Evolutionary conservation across 2,113 vertebrate genomes (phyloP), one percentile per base, ranked within the genome.

Genomic region (Calidris pygmaea): DNA sequence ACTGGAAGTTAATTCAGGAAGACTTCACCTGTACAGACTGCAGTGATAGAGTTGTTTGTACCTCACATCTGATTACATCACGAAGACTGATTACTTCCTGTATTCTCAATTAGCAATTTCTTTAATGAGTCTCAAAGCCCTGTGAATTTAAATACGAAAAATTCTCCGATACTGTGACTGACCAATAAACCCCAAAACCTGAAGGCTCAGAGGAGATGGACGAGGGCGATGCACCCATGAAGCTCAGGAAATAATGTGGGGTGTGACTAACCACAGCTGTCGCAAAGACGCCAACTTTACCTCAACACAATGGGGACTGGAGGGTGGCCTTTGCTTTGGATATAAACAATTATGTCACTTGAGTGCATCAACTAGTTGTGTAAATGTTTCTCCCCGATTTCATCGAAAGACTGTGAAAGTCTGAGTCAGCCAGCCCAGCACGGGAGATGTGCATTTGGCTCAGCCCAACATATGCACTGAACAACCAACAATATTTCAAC

Each of bases 321-420:
- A 84, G 12, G 12, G 45, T 16, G 18, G 60, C 56, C 66, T 78
- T 62, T 77, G 39, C 9, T 92, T 74, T 79, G 62, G 37, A 59
- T 17, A 59, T 17, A 35, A 71, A 82, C 21, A 63, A 30, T 65
- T 75, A 24, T 5, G 24, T 15, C 62, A 59, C 19, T 9, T 20
- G 34, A 76, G 34, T n/a, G 20, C 58, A 68, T 41, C 67, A 72
- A 2, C n/a, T 29, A 20, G 20, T 17, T 27, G 7, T 35, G 7
- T 26, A 20, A 83, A 41, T 14, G 29, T 22, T 63, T 59, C 62
- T 45, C 30, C 34, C 6, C 0, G 0, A 1, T 24, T 68, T 47
- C 63, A 84, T 37, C 55, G 52, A 37, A 82, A 45, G 24, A 58
- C 62, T 14, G 19, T 9, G 53, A 30, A 72, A 24, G n/a, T 32